Evolutionary conservation across 37 sponge, comb jelly and placozoan genomes (phyloP), one percentile per base, ranked within the genome.

Genomic region (Oopsacas minuta): DNA sequence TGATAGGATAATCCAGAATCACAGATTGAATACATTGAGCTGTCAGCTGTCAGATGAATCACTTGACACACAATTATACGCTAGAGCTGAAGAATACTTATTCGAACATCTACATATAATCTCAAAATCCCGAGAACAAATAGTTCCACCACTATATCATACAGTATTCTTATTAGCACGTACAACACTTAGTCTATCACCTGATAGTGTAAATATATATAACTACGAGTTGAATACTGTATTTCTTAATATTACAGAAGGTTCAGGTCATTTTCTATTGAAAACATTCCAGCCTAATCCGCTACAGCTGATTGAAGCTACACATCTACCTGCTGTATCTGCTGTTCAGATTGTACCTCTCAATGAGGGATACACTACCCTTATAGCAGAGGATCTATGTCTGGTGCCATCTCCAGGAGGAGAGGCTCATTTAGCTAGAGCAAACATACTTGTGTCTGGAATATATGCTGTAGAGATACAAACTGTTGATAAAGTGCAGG

Each of bases 191-290:
- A 25, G 32, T 3, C 20, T 61, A 25, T 25, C 75, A 25, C 75
- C 75, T 25, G 30, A n/a, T 34, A 61, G 75, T n/a, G 1, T 61
- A 3, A 61, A n/a, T 12, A n/a, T 61, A n/a, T 61, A 61, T 34
- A 61, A 12, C 75, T n/a, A 61, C 30, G 28, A 10, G 75, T 34
- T 61, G 1, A 61, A 61, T 34, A 32, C 75, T n/a, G 75, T 37
- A n/a, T 36, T 36, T 81, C 37, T 87, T 35, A 39, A 39, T 10
- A 84, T 92, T 32, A 1, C 49, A 25, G 83, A 86, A 30, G 92
- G 92, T 23, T 92, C 92, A 0, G 88, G 88, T 23, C 75, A 90
- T 85, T 93, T 93, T 52, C 69, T 38, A 0, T 38, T 93, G 0
- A 87, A 83, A 34, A 69, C 86, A 82, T 35, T 37, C 37, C 39